Evolutionary conservation across 2,113 vertebrate species (phyloP).

Genomic region (Tupaia chinensis): DNA sequence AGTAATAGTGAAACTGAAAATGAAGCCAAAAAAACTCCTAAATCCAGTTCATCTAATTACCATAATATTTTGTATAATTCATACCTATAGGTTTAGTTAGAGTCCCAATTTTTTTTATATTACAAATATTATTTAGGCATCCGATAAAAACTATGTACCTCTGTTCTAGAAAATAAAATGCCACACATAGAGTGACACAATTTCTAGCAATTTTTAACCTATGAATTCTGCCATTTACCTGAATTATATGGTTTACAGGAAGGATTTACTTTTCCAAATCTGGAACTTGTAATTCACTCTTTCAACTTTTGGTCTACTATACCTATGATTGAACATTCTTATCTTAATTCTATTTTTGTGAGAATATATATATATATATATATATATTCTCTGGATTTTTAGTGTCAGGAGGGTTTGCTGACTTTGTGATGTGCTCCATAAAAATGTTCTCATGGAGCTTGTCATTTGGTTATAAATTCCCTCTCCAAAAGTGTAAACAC

Average conservation of each 20-base stretch:
- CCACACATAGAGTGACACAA: background rate
- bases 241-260: background rate
- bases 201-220: background rate
- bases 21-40: constrained; percentile 20
- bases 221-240: background rate
- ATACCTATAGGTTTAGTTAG: background rate
- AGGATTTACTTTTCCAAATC: background rate
- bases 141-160: background rate
- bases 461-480: constrained; percentile 4
- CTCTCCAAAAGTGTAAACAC: background rate
- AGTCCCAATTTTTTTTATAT: background rate
- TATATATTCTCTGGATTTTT: background rate
- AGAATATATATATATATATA: background rate
- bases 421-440: background rate
- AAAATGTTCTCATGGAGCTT: background rate
- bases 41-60: background rate
- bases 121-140: background rate
- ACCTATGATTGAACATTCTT: background rate
- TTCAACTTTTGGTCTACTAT: background rate
- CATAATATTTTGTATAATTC: background rate
- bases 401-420: background rate
- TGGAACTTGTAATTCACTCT: background rate
- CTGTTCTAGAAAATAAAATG: background rate
- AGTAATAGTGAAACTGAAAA: background rate
- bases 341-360: constrained; percentile 50